phyloP scores from a whole-genome alignment of 2,888 invertebrate species.

The Corythucha ciliata region DNA sequence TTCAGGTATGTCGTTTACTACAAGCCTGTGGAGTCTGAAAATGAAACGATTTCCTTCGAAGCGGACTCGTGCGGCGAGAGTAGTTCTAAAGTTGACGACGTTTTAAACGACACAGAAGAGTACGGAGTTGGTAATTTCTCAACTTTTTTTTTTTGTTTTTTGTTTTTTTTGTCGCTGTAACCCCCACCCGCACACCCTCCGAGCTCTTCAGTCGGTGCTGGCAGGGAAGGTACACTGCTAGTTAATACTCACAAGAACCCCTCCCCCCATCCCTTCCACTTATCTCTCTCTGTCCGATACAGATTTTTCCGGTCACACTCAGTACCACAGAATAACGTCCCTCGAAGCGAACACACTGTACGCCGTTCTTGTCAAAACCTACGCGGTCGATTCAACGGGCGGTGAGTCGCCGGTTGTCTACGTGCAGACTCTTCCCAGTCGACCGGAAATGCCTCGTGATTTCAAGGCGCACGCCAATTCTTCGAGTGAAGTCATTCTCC shows the following conservation, averaged over 20 bases:
- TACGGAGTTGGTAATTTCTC: too few species aligned
- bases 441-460: constrained; percentile 40
- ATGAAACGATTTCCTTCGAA: constrained; percentile 49
- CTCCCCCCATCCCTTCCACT: too few species aligned
- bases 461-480: constrained; percentile 40
- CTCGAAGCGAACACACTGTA: constrained; percentile 61
- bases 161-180: too few species aligned
- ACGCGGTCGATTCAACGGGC: constrained; percentile 44
- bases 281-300: too few species aligned
- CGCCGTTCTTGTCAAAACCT: constrained; percentile 62
- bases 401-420: constrained; percentile 45
- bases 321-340: constrained; percentile 40
- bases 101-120: constrained; percentile 35
- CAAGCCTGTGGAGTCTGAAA: constrained; percentile 46
- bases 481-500: constrained; percentile 44
- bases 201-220: too few species aligned
- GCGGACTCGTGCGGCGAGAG: constrained; percentile 48
- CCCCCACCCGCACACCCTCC: too few species aligned
- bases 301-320: too few species aligned
- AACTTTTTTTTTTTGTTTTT: too few species aligned
- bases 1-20: constrained; percentile 59
- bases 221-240: too few species aligned
- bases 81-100: constrained; percentile 41
- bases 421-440: constrained; percentile 44
- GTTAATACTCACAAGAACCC: too few species aligned